Base-by-base conservation (phyloP, 1,140 invertebrate genomes). In the Drosophila arawakana region DNA sequence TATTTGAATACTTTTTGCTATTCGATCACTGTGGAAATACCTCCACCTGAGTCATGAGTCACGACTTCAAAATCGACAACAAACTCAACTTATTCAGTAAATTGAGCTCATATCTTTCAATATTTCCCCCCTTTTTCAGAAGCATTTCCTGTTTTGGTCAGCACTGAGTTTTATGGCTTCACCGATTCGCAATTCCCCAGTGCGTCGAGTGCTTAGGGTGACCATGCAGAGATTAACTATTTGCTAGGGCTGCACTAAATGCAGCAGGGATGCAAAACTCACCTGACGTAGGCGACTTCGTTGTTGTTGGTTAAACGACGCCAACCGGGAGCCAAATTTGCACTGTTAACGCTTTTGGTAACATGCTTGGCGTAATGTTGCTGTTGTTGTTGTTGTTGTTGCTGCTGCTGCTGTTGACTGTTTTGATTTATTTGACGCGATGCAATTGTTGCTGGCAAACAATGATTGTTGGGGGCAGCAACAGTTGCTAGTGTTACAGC, bases 221-320 rank as follows among this genome's bases (percentile, higher is more conserved):
- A 88, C 82, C 88, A 88, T 83, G 71, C 82, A 75, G 73, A 89
- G 83, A 89, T 86, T 86, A 77, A 89, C 83, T 86, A 30, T 30
- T 30, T 83, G 47, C 25, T 15, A 8, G 49, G 9, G 49, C 25
- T 18, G 30, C 46, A 49, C 25, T 49, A 21, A 10, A 25, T 3
- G 50, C 6, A 8, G 39, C 15, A 55, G 46, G 15, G 15, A 90
- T 30, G 25, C 25, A 30, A 30, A 1, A 30, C 89, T 92, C 78
- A 92, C 92, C 92, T 92, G 77, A 92, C 90, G 70, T 92, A 92
- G 76, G 91, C 80, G 73, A 92, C 82, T 80, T 92, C 91, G 63
- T 92, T 88, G 74, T 92, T 91, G 68, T 73, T 78, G 61, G 88
- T 79, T 54, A 91, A 71, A 15, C 92, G 78, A 67, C 90, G 91